Base-by-base conservation (phyloP, 2,888 invertebrate genomes). In the Odontothrips loti region DNA sequence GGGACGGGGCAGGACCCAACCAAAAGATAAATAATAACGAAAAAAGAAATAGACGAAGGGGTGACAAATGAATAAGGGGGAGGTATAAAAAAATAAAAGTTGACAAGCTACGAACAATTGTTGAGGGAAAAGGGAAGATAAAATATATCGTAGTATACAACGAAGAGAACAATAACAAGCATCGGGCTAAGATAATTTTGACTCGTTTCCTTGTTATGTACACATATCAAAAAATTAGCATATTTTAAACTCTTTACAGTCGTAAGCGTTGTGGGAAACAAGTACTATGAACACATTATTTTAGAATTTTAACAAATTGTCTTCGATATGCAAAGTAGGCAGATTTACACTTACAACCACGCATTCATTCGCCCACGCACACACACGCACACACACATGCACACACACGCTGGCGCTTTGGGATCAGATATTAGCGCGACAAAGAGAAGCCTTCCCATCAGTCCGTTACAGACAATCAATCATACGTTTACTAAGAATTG, bases 21-120 rank as follows among this genome's bases (percentile, higher is more conserved):
- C 51, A 29, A 47, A 80, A 23, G 63, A 51, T 17, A 29, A 81
- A 17, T 63, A 34, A 79, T 34, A 58, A 48, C 79, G 51, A 47
- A 79, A 78, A 78, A 17, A 81, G 63, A 68, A 68, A 82, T 23
- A 11, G 79, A 48, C 43, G 43, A 20, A 2, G 68, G 48, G 79
- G n/a, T 58, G 6, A 82, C 47, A 47, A 80, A 80, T 51, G 15
- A n/a, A 79, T 47, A 81, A 20, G n/a, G 68, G 79, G 23, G 29
- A 81, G 79, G 81, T 81, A 75, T 48, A 82, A 80, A 23, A 79
- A 47, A 81, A 47, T 48, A 80, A 82, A 81, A 81, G 29, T 79
- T 63, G 81, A 82, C 34, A 80, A 82, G 80, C 78, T 79, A 82
- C 75, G 29, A 80, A 81, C 51, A 75, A 75, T 75, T 27, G 68